Evolutionary conservation across 1,140 invertebrate genomes (phyloP).

Genomic region (Zeugodacus cucurbitae): DNA sequence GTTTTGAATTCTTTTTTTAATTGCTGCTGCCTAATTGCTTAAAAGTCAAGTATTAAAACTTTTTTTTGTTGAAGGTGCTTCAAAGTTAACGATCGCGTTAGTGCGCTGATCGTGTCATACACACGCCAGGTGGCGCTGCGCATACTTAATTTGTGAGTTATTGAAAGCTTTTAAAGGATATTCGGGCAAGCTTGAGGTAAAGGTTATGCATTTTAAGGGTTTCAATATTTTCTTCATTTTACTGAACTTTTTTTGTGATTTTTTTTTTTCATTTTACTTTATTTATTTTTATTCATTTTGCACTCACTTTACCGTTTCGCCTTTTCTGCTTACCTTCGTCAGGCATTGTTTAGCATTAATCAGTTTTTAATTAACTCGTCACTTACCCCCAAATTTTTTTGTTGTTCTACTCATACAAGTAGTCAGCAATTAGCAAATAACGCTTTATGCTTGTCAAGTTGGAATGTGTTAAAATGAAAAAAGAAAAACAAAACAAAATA

Average conservation of each 20-base stretch:
- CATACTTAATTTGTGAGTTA: not conserved
- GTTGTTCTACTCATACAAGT: not conserved
- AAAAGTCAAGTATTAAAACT: not conserved
- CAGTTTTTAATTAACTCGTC: conserved; percentile 46
- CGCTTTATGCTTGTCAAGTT: not conserved
- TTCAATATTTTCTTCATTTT: not conserved
- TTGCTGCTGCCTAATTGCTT: not conserved
- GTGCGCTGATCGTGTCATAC: not conserved
- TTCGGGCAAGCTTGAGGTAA: not conserved
- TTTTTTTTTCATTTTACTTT: not conserved
- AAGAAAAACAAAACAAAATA: not conserved
- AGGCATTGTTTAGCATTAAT: conserved; percentile 44
- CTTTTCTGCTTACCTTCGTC: conserved; percentile 29
- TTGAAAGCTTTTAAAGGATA: not conserved
- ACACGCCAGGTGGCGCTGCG: not conserved
- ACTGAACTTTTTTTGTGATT: not conserved
- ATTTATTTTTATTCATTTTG: not conserved
- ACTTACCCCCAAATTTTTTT: conserved; percentile 35
- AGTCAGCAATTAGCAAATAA: conserved; percentile 27
- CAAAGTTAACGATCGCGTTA: not conserved
- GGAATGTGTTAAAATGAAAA: conserved; percentile 2
- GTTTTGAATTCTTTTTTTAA: not conserved
- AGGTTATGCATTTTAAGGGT: not conserved
- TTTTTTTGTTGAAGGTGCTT: not conserved
- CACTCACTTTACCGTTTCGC: no score